Evolutionary conservation across 2,888 invertebrate species (phyloP), one percentile per base, ranked within the genome.

Genomic region (Drosophila crucigera): DNA sequence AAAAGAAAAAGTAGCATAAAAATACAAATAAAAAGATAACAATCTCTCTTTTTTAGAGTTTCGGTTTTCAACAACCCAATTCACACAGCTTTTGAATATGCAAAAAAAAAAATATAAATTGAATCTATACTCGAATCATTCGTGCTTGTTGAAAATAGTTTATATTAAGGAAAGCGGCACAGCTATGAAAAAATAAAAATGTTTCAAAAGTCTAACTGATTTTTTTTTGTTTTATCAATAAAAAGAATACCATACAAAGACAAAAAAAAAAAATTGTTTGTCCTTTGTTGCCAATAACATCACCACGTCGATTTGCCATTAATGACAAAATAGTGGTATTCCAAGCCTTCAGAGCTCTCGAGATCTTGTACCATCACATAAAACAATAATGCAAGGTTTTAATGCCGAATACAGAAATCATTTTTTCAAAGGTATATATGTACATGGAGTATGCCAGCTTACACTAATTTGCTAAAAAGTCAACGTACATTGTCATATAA

Each of bases 381-480:
- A 41, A 47, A 19, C 22, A 22, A 22, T 7, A 47, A 47, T 22
- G 22, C 47, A 4, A 7, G 22, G 14, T 22, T 4, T 7, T 22
- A 47, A 14, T 22, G 22, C 7, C 43, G 43, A 47, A 47, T 22
- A 47, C 3, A 47, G 43, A 47, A 16, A 2, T 25, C 4, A 47
- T 16, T 25, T 47, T 9, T 25, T 47, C 11, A 43, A 43, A 41
- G 5, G 22, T 22, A n/a, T n/a, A 9, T 11, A 25, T n/a, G 22
- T 22, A 22, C 3, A 22, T 47, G 22, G 22, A 47, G 39, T 19
- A 9, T 39, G 67, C 49, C 75, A 78, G 78, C 65, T 78, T 68
- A 68, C 80, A 76, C 68, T 86, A 86, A 84, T 86, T 84, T 87
- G 82, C 58, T 76, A 83, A 80, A 84, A 83, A 88, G 88, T 82